Base-by-base conservation (phyloP, 2,797 vertebrate species). In the Eospalax fontanierii region DNA sequence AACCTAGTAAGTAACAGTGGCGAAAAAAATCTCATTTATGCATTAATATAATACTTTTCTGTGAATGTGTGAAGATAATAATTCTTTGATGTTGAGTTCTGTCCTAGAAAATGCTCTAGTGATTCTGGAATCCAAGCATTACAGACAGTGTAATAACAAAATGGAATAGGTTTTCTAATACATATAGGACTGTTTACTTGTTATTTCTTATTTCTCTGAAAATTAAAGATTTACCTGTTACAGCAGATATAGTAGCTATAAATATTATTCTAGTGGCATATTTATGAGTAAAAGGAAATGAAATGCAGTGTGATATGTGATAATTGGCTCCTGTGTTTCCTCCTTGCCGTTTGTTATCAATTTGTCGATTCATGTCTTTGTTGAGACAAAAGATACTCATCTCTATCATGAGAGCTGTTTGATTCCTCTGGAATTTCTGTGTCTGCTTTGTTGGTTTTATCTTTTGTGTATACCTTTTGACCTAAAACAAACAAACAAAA, bases 151-250 rank as follows among this genome's bases (percentile, higher is more conserved):
- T 50, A 63, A 86, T 4, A 78, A 46, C 9, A 78, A 43, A 71
- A 26, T 61, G 38, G 24, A 91, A 3, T 33, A 93, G 9, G 2
- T 0, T 14, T 54, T 21, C 28, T 1, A 68, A 83, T 3, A 59
- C 9, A 30, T 4, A 1, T 46, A 80, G 63, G 26, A 73, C 28
- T 59, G 87, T 61, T 10, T 4, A 11, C 21, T 46, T 65, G 5
- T 83, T 50, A 85, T 89, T 78, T 91, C 9, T 85, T 87, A 74
- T 87, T 24, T 30, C 12, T 84, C 35, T 82, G 28, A 90, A 87
- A 87, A 78, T 54, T 19, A 15, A 87, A 50, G 10, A 75, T 87
- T 43, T 84, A 43, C 59, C 2, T 74, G 5, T 89, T 92, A 24
- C 38, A 89, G 73, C 0, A 46, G 35, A 61, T 59, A 81, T 28